Evolutionary conservation across 1,140 invertebrate genomes (phyloP).

Genomic region (Hyposmocoma kahamanoa): DNA sequence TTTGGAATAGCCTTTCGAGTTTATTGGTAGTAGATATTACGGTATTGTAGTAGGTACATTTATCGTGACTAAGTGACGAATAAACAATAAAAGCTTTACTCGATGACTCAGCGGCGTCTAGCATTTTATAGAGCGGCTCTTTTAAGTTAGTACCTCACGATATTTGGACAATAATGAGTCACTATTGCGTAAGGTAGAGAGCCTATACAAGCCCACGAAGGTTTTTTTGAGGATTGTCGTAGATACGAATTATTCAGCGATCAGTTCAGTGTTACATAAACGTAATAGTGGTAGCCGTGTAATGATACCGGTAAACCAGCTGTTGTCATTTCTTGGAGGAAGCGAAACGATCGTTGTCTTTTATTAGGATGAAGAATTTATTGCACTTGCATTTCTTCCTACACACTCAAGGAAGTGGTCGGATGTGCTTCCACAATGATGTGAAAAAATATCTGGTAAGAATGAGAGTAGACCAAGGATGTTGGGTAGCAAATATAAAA

Average conservation of each 20-base stretch:
- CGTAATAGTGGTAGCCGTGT: too few species aligned
- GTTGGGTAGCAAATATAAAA: too few species aligned
- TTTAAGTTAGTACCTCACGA: slow-evolving; percentile 15
- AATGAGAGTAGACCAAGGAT: too few species aligned
- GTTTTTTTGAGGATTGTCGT: slow-evolving; percentile 6
- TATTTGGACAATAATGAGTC: slow-evolving; percentile 32
- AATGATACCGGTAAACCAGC: too few species aligned
- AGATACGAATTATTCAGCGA: slow-evolving; percentile 18
- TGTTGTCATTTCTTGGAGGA: too few species aligned
- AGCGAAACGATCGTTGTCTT: too few species aligned
- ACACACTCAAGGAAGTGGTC: too few species aligned
- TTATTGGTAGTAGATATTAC: not conserved
- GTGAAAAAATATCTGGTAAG: too few species aligned
- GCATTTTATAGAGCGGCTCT: slow-evolving; percentile 1
- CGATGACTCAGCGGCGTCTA: slow-evolving; percentile 25
- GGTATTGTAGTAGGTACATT: not conserved
- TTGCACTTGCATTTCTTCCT: too few species aligned
- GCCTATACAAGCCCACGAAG: slow-evolving; percentile 8
- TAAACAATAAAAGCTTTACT: slow-evolving; percentile 34
- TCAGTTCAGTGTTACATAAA: slow-evolving; percentile 22
- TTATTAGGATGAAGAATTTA: too few species aligned
- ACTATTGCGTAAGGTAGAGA: slow-evolving; percentile 23
- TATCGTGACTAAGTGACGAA: slow-evolving; percentile 36
- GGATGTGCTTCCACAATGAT: too few species aligned
- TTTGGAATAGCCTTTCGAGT: slow-evolving; percentile 4